Conservation (phyloP, 2,888 invertebrate species). For the Hypolimnas misippus region DNA sequence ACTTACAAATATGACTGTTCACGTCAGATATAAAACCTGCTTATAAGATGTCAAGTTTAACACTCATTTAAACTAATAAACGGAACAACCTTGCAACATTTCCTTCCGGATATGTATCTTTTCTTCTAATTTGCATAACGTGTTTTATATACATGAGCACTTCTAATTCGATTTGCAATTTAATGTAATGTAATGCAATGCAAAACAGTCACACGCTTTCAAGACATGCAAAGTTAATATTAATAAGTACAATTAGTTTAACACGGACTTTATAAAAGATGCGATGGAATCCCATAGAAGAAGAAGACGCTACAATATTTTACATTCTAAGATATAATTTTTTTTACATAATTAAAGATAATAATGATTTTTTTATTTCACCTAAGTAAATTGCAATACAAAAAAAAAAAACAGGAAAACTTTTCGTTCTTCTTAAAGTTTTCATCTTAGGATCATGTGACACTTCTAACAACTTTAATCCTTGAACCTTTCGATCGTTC, state of each 20-base stretch:
- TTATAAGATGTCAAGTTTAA: conserved; percentile 17
- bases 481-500: conserved; percentile 57
- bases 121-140: conserved; percentile 36
- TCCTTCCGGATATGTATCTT: conserved; percentile 34
- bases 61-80: conserved; percentile 5
- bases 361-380: too few species aligned
- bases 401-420: background rate
- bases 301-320: too few species aligned
- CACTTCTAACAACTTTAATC: conserved; percentile 52
- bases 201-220: conserved; percentile 1
- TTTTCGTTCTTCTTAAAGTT: background rate
- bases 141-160: conserved; percentile 23
- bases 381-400: background rate
- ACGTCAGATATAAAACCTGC: background rate
- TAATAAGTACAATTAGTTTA: background rate
- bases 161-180: conserved; percentile 20
- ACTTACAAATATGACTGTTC: background rate
- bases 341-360: too few species aligned
- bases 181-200: conserved; percentile 7
- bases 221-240: background rate
- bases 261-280: background rate
- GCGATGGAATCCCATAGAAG: background rate
- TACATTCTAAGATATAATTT: too few species aligned
- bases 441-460: conserved; percentile 14
- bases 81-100: conserved; percentile 34